Evolutionary conservation across 1,140 invertebrate genomes (phyloP).

Genomic region (Amyelois transitella): DNA sequence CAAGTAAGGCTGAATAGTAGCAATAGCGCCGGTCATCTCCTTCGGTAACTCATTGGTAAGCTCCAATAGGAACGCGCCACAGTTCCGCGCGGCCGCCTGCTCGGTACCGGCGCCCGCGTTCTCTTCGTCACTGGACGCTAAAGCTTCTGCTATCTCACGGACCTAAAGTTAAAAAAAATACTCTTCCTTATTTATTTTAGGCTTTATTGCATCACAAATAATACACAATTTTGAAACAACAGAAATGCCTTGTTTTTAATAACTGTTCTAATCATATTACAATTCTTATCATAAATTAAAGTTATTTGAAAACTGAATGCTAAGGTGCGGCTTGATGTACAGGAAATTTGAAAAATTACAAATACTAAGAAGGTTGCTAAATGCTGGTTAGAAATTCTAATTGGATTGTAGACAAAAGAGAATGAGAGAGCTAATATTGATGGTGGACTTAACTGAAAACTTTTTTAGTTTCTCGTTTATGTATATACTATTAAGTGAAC

Average conservation of each 20-base stretch:
- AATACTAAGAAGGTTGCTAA: too few relatives aligned
- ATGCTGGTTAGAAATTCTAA: background rate
- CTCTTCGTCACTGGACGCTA: conserved; percentile 69
- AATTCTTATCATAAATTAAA: too few relatives aligned
- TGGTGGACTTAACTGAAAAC: too few relatives aligned
- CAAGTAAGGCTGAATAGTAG: conserved; percentile 58
- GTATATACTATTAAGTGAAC: background rate
- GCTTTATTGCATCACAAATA: background rate
- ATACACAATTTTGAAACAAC: too few relatives aligned
- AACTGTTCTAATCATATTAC: too few relatives aligned
- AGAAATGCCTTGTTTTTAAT: too few relatives aligned
- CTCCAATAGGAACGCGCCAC: conserved; percentile 81
- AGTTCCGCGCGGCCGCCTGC: conserved; percentile 78
- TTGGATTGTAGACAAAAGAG: too few relatives aligned
- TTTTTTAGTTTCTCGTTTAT: background rate
- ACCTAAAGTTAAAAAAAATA: conserved; percentile 46
- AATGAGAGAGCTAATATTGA: too few relatives aligned
- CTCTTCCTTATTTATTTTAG: background rate
- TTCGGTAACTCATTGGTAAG: conserved; percentile 79
- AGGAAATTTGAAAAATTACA: too few relatives aligned
- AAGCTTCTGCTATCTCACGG: conserved; percentile 80
- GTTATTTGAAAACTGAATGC: too few relatives aligned
- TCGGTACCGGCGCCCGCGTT: conserved; percentile 74
- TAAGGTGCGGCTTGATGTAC: too few relatives aligned
- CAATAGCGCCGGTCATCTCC: conserved; percentile 77